phyloP scores from a whole-genome alignment of 2,888 invertebrate genomes.

The Leptarthrus brevirostris region DNA sequence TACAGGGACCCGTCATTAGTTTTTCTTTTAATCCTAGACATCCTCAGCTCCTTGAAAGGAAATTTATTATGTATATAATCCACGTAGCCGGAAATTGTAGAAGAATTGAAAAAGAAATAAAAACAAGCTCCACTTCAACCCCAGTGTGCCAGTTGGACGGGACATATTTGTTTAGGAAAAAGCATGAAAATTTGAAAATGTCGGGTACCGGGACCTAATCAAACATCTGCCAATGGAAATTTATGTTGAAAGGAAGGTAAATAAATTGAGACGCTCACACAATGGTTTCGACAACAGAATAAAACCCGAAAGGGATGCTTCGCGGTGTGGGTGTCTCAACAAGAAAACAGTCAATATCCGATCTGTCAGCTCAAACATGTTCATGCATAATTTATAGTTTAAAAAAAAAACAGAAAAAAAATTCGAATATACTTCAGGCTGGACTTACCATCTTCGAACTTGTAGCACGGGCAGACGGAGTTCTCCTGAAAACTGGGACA shows the following conservation, averaged over 20 bases:
- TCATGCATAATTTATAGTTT: conserved; percentile 16
- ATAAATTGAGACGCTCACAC: conserved; percentile 34
- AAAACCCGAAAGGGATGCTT: neutral
- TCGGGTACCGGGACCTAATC: conserved; percentile 37
- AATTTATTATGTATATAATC: conserved; percentile 2
- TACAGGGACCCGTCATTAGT: conserved; percentile 5
- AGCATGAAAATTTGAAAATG: conserved; percentile 15
- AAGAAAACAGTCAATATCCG: conserved; percentile 23
- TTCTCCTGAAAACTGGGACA: conserved; percentile 82
- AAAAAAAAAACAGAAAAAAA: neutral
- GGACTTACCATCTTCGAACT: conserved; percentile 83
- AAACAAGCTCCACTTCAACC: conserved; percentile 23
- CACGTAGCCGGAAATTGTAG: conserved; percentile 16
- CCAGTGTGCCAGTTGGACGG: conserved; percentile 6
- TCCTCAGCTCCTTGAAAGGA: neutral
- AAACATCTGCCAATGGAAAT: conserved; percentile 44
- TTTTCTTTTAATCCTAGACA: neutral
- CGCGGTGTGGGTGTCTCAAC: conserved; percentile 1
- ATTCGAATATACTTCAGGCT: neutral
- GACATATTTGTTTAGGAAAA: conserved; percentile 42
- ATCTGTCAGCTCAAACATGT: neutral
- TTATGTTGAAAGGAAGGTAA: conserved; percentile 15
- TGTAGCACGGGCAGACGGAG: conserved; percentile 90
- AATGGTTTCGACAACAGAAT: neutral
- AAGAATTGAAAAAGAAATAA: conserved; percentile 30